A percentile compares a stretch with the other conserved stretches of the same genome.
Evolutionary conservation across 1,140 invertebrate genomes (phyloP).

Genomic region (Babylonia areolata): DNA sequence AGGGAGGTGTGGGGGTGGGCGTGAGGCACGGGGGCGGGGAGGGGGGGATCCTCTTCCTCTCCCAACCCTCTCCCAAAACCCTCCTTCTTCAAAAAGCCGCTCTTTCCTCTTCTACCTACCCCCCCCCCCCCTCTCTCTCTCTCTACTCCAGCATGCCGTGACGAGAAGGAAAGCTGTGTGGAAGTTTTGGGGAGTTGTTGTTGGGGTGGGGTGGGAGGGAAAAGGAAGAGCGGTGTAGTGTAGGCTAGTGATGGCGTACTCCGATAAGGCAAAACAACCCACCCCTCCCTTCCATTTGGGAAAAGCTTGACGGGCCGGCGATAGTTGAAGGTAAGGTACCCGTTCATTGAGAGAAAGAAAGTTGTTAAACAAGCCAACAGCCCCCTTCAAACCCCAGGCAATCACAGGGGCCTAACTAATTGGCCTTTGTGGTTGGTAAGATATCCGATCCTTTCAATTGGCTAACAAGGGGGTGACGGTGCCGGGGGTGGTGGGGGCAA

Average conservation of each 20-base stretch:
- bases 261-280: neutral
- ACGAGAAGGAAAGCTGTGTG: too few species aligned
- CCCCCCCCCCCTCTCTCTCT: too few species aligned
- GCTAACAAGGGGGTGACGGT: neutral
- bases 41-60: too few species aligned
- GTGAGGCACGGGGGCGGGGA: too few species aligned
- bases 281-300: neutral
- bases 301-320: neutral
- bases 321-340: neutral
- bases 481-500: too few species aligned
- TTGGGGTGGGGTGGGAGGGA: too few species aligned
- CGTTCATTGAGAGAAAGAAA: neutral
- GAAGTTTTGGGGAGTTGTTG: too few species aligned
- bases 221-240: neutral
- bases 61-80: too few species aligned
- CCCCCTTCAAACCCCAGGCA: neutral
- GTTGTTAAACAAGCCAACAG: conserved; percentile 2
- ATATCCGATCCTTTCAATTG: conserved; percentile 4
- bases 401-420: neutral
- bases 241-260: neutral
- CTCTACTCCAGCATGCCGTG: too few species aligned
- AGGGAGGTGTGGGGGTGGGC: too few species aligned
- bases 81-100: too few species aligned
- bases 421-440: neutral
- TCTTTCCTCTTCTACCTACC: too few species aligned